phyloP scores from a whole-genome alignment of 2,113 vertebrate genomes.

The Cyanoliseus patagonus region DNA sequence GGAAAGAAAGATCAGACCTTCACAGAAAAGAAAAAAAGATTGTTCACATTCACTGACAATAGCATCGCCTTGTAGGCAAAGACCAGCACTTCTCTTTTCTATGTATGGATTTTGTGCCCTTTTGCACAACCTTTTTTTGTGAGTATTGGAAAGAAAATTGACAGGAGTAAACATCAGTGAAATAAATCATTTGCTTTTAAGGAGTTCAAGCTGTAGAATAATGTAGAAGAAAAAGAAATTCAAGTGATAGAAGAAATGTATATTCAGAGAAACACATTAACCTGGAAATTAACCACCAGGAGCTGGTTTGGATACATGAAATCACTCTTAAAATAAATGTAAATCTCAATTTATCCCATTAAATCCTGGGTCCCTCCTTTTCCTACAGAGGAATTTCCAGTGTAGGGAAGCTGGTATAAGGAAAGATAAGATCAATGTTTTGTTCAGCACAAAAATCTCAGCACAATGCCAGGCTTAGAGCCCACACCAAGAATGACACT shows the following conservation, averaged over 20 bases:
- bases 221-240: background rate
- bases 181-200: conserved; percentile 23
- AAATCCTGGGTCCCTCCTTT: background rate
- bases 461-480: background rate
- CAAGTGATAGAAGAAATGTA: background rate
- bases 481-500: background rate
- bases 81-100: background rate
- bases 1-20: conserved; percentile 9
- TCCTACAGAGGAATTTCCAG: background rate
- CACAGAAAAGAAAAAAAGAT: background rate
- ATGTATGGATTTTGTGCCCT: conserved; percentile 34
- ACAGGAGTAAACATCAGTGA: conserved; percentile 24
- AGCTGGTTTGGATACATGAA: background rate
- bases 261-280: background rate
- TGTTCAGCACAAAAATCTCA: background rate
- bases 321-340: background rate
- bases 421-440: background rate
- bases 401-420: background rate
- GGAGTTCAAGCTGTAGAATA: background rate
- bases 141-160: background rate
- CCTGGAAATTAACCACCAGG: background rate
- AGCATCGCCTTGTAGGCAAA: background rate
- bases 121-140: background rate
- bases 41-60: conserved; percentile 8
- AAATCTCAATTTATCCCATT: conserved; percentile 5